Conservation (phyloP, 2,888 invertebrate species). For the Tipula unca region DNA sequence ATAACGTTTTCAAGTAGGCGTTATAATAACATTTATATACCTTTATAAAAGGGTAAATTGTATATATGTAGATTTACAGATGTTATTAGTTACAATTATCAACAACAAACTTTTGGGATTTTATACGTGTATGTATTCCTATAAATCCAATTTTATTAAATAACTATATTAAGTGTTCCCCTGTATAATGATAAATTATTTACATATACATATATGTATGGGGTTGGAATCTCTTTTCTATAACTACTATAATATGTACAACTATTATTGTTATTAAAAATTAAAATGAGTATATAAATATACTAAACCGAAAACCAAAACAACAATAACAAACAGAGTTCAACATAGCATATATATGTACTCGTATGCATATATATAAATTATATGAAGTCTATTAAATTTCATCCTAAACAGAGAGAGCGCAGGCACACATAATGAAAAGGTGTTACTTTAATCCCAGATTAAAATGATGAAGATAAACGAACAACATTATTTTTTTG, state of each 20-base stretch:
- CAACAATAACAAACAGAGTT: neutral
- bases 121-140: no score
- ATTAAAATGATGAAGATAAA: neutral
- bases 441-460: slow-evolving; percentile 14
- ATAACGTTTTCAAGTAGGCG: no score
- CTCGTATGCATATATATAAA: neutral
- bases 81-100: no score
- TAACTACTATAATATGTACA: neutral
- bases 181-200: no score
- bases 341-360: neutral
- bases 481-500: neutral
- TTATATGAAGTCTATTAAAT: neutral
- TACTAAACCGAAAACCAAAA: neutral
- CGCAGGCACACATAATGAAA: neutral
- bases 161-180: neutral
- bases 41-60: no score
- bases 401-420: neutral
- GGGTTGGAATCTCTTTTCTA: neutral
- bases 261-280: neutral
- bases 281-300: neutral
- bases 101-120: no score
- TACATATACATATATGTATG: no score
- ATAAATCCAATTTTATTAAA: no score
- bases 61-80: neutral
- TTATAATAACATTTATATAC: no score